Conservation (phyloP, 1,140 invertebrate genomes). For the Drosophila sechellia region DNA sequence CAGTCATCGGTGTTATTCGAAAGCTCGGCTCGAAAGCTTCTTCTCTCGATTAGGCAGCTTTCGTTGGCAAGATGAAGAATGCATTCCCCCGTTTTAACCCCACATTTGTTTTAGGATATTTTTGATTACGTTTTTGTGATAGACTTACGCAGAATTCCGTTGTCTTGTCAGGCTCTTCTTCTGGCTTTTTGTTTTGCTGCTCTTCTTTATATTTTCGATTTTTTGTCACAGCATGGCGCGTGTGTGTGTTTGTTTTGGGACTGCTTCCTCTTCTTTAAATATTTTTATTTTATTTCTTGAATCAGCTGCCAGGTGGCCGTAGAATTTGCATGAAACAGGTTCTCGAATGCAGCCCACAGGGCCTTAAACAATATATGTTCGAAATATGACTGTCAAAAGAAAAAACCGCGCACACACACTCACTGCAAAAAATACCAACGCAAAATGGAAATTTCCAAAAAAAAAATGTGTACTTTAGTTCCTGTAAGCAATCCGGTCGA, state of each 20-base stretch:
- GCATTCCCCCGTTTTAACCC: slow-evolving; percentile 27
- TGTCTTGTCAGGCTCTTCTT: slow-evolving; percentile 22
- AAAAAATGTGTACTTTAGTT: background rate
- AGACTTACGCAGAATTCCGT: slow-evolving; percentile 34
- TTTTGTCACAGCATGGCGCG: slow-evolving; percentile 18
- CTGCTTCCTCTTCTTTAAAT: slow-evolving; percentile 12
- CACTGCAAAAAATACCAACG: slow-evolving; percentile 25
- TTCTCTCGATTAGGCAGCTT: slow-evolving; percentile 13
- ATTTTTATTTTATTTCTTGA: slow-evolving; percentile 24
- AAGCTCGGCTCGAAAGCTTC: slow-evolving; percentile 8
- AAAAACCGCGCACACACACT: slow-evolving; percentile 45
- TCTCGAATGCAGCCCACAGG: slow-evolving; percentile 14
- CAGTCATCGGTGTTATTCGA: slow-evolving; percentile 5
- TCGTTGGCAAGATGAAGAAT: slow-evolving; percentile 6
- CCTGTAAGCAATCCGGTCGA: background rate
- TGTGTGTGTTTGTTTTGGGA: slow-evolving; percentile 25
- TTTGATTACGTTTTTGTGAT: background rate
- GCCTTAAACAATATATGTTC: slow-evolving; percentile 3
- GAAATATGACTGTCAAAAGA: background rate
- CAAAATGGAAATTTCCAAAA: slow-evolving; percentile 5
- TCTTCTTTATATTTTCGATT: background rate
- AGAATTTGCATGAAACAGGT: slow-evolving; percentile 74
- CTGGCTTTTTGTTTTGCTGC: slow-evolving; percentile 1
- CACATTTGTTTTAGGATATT: background rate
- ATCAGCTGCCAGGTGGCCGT: slow-evolving; percentile 75